Conservation (phyloP, 2,797 vertebrate genomes). For the Sparidentex hasta region DNA sequence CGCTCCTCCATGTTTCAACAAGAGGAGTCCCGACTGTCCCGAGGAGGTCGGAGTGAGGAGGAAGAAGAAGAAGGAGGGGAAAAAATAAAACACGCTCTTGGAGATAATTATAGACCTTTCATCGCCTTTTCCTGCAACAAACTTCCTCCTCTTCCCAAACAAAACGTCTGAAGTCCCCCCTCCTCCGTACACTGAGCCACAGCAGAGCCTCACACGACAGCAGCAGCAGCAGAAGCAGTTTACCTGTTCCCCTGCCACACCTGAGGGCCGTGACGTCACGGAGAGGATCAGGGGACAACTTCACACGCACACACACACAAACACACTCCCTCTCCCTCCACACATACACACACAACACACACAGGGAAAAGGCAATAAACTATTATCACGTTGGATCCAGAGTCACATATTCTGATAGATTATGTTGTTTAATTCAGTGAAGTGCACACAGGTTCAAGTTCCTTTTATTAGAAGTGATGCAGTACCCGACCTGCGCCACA, state of each 20-base stretch:
- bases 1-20: constrained; percentile 31
- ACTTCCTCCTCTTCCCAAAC: constrained; percentile 72
- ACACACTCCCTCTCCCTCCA: too few species aligned
- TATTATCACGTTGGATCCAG: background rate
- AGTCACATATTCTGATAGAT: background rate
- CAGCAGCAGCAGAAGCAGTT: background rate
- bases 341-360: too few species aligned
- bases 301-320: background rate
- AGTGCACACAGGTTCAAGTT: background rate
- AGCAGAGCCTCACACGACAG: too few species aligned
- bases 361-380: too few species aligned
- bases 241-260: constrained; percentile 79
- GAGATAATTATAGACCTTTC: constrained; percentile 75
- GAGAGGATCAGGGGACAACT: too few species aligned
- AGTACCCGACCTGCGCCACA: background rate
- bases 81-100: background rate
- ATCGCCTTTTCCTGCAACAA: constrained; percentile 63
- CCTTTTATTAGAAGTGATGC: background rate
- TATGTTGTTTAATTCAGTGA: background rate
- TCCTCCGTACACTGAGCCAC: background rate
- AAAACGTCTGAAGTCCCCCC: constrained; percentile 18
- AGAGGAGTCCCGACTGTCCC: background rate
- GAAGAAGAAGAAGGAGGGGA: too few species aligned
- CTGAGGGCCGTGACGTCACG: constrained; percentile 73
- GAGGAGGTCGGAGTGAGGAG: background rate